Base-by-base conservation (phyloP, 1,140 invertebrate species). In the Tetragnatha versicolor region DNA sequence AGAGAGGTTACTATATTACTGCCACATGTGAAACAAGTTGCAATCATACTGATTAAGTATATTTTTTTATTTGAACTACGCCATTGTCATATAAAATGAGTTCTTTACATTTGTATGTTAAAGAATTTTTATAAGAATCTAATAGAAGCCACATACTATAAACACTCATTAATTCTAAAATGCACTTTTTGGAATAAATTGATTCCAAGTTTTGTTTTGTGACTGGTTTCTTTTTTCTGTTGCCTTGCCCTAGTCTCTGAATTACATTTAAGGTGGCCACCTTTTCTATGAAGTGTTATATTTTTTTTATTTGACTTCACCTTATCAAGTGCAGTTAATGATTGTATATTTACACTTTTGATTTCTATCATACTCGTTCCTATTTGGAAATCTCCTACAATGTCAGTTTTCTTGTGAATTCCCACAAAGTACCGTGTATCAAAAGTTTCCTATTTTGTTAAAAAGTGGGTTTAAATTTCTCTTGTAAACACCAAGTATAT, bases 361-460 rank as follows among this genome's bases (percentile, higher is more conserved):
- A 58, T 72, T 72, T 42, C 25, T 72, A 42, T 58, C n/a, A 39
- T 39, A 42, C 69, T 72, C 42, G 69, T 72, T 72, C 69, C 72
- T 63, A 75, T 55, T 75, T 39, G 47, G 22, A 53, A 29, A n/a
- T 72, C 37, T 27, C 47, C 69, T 60, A 31, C 42, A 35, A 25
- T 75, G 42, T 75, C 14, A 25, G 25, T 63, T 25, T 63, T 58
- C 51, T 39, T 75, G 72, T 75, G 51, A 75, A 63, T 25, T 75
- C 25, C 25, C 51, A 55, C 10, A 60, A 47, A 14, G 25, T 47
- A 14, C 49, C 7, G 25, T 73, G 35, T 73, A 68, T 69, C 65
- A 69, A 69, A 79, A 45, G 53, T 69, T 58, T 79, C 76, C 76
- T 78, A 79, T 79, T 79, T 79, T 79, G 65, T 69, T 68, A 68